A percentile compares a stretch with the other conserved stretches of the same genome.
Conservation (phyloP, 2,888 invertebrate genomes). For the Morpho helenor region DNA sequence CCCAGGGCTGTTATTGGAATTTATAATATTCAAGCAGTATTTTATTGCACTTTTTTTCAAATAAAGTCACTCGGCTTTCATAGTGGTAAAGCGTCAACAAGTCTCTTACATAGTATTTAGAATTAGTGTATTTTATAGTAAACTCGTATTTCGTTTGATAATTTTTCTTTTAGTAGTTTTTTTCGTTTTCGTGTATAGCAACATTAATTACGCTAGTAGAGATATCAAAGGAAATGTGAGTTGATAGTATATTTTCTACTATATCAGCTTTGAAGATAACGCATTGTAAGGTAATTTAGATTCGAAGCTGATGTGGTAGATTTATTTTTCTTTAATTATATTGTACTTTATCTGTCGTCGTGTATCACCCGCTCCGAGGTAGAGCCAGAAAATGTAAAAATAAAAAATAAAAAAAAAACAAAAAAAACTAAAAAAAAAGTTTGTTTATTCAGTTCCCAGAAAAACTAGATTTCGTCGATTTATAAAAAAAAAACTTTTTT, state of each 20-base stretch:
- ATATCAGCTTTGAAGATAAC: constrained; percentile 54
- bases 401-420: constrained; percentile 38
- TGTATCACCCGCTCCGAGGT: constrained; percentile 67
- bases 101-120: constrained; percentile 37
- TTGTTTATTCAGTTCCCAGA: constrained; percentile 38
- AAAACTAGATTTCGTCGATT: background rate
- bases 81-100: constrained; percentile 40
- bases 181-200: background rate
- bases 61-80: constrained; percentile 31
- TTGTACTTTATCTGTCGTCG: constrained; percentile 62
- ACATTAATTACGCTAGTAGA: background rate
- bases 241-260: constrained; percentile 44
- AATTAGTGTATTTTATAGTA: constrained; percentile 35
- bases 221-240: constrained; percentile 36
- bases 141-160: constrained; percentile 27
- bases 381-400: constrained; percentile 50
- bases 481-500: constrained; percentile 2
- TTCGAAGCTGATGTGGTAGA: constrained; percentile 54
- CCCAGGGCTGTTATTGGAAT: constrained; percentile 13
- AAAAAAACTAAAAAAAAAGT: constrained; percentile 36
- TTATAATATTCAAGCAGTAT: constrained; percentile 12
- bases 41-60: constrained; percentile 18
- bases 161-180: constrained; percentile 10
- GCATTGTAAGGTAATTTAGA: constrained; percentile 28
- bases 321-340: constrained; percentile 47